Base-by-base conservation (phyloP, 2,888 invertebrate genomes). In the Rhogogaster chlorosoma region DNA sequence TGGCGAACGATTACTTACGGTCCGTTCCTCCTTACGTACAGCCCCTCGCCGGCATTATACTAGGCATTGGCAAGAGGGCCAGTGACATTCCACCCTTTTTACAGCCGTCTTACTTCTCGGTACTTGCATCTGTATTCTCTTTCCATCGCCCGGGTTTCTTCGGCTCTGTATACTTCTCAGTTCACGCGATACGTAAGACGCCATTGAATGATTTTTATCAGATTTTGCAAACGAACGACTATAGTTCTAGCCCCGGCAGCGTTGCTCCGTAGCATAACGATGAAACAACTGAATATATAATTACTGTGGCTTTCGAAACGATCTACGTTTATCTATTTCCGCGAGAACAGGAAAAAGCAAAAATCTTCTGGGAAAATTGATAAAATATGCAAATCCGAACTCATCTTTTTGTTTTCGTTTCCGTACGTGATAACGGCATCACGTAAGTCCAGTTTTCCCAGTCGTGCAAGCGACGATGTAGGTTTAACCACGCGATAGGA, bases 21-120 rank as follows among this genome's bases (percentile, higher is more conserved):
- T 83, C 88, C 87, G 80, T 83, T 83, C 67, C 80, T 80, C 61
- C 61, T 67, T 67, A 32, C 32, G 67, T 15, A 83, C 86, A 88
- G 89, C 91, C 89, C 90, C 88, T 87, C 91, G 89, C 91, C 90
- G 90, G 92, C 92, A 91, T 92, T 92, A 57, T 42, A 61, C 83
- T 42, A 64, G 83, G 32, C 36, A 80, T 61, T 67, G 49, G 83
- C 64, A 49, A 57, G 38, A 18, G 80, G 38, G 64, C 49, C 93
- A 93, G 92, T 93, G 93, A 93, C 93, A 93, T 93, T 93, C 92
- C 92, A 90, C 88, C 88, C 88, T 91, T 92, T 93, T 93, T 93
- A 93, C 90, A 90, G 90, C 89, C 90, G 87, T 87, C 86, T 91
- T 91, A 92, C 90, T 92, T 64, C 82, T 70, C 64, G 32, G 64